Evolutionary conservation across 2,113 vertebrate genomes (phyloP).

Genomic region (Chaenogobius annularis): DNA sequence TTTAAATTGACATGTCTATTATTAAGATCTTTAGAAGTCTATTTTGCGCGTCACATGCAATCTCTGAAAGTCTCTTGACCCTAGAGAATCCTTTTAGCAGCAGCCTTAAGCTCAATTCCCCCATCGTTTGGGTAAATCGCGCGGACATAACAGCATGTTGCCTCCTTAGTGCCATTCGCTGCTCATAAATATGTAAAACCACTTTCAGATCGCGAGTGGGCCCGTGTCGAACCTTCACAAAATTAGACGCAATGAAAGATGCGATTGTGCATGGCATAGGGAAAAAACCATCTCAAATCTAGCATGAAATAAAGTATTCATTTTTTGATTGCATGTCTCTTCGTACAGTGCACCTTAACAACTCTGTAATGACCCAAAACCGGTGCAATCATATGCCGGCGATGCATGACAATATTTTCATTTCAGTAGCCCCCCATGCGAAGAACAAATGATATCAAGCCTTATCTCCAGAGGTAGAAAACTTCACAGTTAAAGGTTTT

Average conservation of each 20-base stretch:
- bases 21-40: background rate
- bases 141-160: background rate
- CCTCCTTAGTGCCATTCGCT: slow-evolving; percentile 28
- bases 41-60: background rate
- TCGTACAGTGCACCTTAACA: slow-evolving; percentile 57
- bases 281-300: slow-evolving; percentile 56
- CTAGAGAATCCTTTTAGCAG: background rate
- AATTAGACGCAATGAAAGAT: slow-evolving; percentile 50
- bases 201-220: slow-evolving; percentile 41
- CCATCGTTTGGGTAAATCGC: background rate
- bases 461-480: slow-evolving; percentile 48
- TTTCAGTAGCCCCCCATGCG: slow-evolving; percentile 39
- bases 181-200: slow-evolving; percentile 38
- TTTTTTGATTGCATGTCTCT: slow-evolving; percentile 46
- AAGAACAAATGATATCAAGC: slow-evolving; percentile 47
- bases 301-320: slow-evolving; percentile 71
- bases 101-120: background rate
- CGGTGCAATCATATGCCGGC: slow-evolving; percentile 48
- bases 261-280: slow-evolving; percentile 38
- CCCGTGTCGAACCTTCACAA: slow-evolving; percentile 31
- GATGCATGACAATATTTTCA: slow-evolving; percentile 63
- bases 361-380: slow-evolving; percentile 60
- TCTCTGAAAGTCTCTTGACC: background rate
- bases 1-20: background rate
- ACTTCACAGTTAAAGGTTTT: slow-evolving; percentile 49